phyloP scores from a whole-genome alignment of 2,113 vertebrate genomes.

The Hassar affinis region DNA sequence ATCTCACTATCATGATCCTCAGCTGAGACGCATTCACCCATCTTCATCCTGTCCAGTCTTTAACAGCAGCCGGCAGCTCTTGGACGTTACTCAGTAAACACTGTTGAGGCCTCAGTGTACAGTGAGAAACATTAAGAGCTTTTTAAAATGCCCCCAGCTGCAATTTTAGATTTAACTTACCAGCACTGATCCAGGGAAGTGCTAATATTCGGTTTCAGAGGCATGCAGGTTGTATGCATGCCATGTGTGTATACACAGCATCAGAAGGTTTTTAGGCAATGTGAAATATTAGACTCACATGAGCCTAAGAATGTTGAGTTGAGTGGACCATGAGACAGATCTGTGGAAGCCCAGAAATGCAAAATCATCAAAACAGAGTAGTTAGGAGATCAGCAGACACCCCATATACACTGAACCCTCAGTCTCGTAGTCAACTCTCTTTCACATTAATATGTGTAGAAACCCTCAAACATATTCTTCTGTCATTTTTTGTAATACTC shows the following conservation, averaged over 20 bases:
- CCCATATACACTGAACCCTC: neutral
- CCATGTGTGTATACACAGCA: neutral
- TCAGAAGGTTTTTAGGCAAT: slow-evolving; percentile 3
- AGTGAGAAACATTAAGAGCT: slow-evolving; percentile 31
- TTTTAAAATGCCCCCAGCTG: slow-evolving; percentile 9
- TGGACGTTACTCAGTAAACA: slow-evolving; percentile 46
- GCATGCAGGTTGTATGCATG: slow-evolving; percentile 8
- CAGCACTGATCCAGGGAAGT: slow-evolving; percentile 4
- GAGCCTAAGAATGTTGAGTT: slow-evolving; percentile 46
- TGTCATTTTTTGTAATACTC: neutral
- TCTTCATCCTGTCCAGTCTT: slow-evolving; percentile 60
- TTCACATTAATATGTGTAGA: no score
- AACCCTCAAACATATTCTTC: no score
- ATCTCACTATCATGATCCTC: slow-evolving; percentile 51
- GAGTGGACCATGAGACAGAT: slow-evolving; percentile 47
- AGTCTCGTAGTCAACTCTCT: no score
- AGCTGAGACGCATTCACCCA: slow-evolving; percentile 52
- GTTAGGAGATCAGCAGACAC: slow-evolving; percentile 50
- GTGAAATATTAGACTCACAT: slow-evolving; percentile 26
- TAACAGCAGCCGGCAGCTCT: slow-evolving; percentile 43
- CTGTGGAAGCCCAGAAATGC: slow-evolving; percentile 48
- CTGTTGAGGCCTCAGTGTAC: slow-evolving; percentile 25
- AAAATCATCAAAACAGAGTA: slow-evolving; percentile 59
- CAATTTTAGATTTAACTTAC: slow-evolving; percentile 33
- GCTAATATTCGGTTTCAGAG: slow-evolving; percentile 33